Percentiles rank a stretch among this genome's conserved stretches.
Evolutionary conservation across 2,113 vertebrate species (phyloP).

Genomic region (Zootoca vivipara): DNA sequence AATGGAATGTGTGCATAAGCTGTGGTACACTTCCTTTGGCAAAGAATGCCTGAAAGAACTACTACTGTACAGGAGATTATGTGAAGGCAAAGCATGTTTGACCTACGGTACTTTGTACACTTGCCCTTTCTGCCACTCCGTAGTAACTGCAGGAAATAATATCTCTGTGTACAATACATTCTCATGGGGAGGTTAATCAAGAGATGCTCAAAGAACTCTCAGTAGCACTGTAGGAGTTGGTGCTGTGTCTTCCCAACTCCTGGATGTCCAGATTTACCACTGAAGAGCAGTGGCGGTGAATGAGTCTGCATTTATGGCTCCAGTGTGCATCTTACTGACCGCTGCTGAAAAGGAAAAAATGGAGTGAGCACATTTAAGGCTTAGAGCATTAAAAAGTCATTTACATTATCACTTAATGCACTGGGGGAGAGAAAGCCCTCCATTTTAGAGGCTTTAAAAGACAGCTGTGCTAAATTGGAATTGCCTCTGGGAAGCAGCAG

Average conservation of each 20-base stretch:
- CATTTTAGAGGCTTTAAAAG: not conserved
- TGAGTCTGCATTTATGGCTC: slow-evolving; percentile 12
- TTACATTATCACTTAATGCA: slow-evolving; percentile 26
- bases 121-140: slow-evolving; percentile 5
- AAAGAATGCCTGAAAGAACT: slow-evolving; percentile 7
- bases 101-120: slow-evolving; percentile 31
- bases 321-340: slow-evolving; percentile 18
- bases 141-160: not conserved
- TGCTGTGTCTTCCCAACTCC: not conserved
- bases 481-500: not conserved
- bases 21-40: not conserved
- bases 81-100: slow-evolving; percentile 22
- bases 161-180: not conserved
- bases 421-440: not conserved
- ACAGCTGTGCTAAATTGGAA: not conserved
- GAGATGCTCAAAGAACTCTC: not conserved
- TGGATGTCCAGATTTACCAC: not conserved
- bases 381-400: slow-evolving; percentile 43
- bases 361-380: slow-evolving; percentile 27
- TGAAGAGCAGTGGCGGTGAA: slow-evolving; percentile 29
- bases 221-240: not conserved
- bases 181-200: not conserved
- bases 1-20: not conserved
- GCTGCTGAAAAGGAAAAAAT: slow-evolving; percentile 14
- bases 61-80: not conserved